Evolutionary conservation across 2,888 invertebrate genomes (phyloP).

Genomic region (Erebia ligea): DNA sequence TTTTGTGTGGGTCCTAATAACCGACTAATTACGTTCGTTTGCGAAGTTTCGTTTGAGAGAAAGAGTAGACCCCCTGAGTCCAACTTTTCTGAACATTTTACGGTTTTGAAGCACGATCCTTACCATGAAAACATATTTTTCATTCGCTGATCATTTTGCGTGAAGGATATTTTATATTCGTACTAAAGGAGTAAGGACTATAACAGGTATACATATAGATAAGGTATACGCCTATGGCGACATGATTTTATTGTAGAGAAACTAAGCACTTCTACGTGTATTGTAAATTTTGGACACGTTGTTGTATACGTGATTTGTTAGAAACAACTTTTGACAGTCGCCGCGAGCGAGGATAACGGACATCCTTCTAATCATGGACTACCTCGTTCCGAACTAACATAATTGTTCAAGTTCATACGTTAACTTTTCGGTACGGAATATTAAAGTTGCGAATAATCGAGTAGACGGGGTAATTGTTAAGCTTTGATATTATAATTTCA

Average conservation of each 20-base stretch:
- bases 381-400: slow-evolving; percentile 57
- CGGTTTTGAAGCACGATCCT: too few species aligned
- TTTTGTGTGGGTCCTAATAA: too few species aligned
- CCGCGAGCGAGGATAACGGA: slow-evolving; percentile 67
- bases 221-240: background rate
- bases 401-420: slow-evolving; percentile 53
- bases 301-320: slow-evolving; percentile 52
- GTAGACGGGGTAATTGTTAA: slow-evolving; percentile 31
- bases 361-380: slow-evolving; percentile 64
- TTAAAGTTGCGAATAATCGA: slow-evolving; percentile 37
- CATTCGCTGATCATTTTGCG: too few species aligned
- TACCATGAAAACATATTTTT: too few species aligned
- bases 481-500: slow-evolving; percentile 37
- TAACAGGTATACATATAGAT: background rate
- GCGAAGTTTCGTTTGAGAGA: too few species aligned
- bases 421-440: slow-evolving; percentile 39
- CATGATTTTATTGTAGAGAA: background rate
- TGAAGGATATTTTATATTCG: too few species aligned
- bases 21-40: too few species aligned
- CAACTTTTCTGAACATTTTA: too few species aligned
- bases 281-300: slow-evolving; percentile 16
- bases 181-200: too few species aligned
- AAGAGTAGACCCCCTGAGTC: too few species aligned
- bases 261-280: slow-evolving; percentile 6
- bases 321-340: slow-evolving; percentile 62